Evolutionary conservation across 2,797 vertebrate species (phyloP).

Genomic region (Galaxias olidus): DNA sequence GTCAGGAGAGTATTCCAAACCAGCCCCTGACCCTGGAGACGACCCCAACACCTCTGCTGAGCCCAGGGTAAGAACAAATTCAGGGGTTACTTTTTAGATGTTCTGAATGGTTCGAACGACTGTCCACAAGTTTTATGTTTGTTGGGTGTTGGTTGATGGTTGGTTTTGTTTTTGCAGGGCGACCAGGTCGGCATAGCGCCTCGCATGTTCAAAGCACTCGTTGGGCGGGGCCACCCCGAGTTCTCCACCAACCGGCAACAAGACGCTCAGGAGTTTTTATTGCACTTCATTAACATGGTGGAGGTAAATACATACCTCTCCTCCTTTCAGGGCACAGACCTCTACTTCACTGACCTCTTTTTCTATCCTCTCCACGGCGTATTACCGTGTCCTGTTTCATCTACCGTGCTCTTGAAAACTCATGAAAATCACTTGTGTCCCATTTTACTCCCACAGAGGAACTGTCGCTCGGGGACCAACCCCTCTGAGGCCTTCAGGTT

Average conservation of each 20-base stretch:
- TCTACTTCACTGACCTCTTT: neutral
- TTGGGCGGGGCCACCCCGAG: slow-evolving; percentile 94
- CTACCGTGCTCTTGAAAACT: neutral
- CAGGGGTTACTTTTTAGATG: too few relatives aligned
- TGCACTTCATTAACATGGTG: slow-evolving; percentile 99
- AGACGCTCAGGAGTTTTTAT: slow-evolving; percentile 97
- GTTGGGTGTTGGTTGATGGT: neutral
- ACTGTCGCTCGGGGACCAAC: slow-evolving; percentile 94
- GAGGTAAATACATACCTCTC: slow-evolving; percentile 80
- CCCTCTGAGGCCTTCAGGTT: slow-evolving; percentile 98
- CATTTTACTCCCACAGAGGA: slow-evolving; percentile 77
- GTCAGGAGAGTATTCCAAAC: slow-evolving; percentile 95
- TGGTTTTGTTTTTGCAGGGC: slow-evolving; percentile 74
- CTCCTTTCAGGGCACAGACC: neutral
- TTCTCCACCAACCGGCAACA: slow-evolving; percentile 99
- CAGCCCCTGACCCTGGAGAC: slow-evolving; percentile 79
- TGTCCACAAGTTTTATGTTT: neutral
- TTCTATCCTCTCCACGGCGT: neutral
- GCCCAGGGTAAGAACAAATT: slow-evolving; percentile 79
- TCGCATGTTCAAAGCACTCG: slow-evolving; percentile 95
- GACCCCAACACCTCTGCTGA: slow-evolving; percentile 82
- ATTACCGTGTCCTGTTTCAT: neutral
- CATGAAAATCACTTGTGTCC: neutral
- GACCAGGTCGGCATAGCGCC: slow-evolving; percentile 94
- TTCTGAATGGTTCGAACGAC: too few relatives aligned